Conservation (phyloP, 2,888 invertebrate genomes). For the Drosophila siamana region DNA sequence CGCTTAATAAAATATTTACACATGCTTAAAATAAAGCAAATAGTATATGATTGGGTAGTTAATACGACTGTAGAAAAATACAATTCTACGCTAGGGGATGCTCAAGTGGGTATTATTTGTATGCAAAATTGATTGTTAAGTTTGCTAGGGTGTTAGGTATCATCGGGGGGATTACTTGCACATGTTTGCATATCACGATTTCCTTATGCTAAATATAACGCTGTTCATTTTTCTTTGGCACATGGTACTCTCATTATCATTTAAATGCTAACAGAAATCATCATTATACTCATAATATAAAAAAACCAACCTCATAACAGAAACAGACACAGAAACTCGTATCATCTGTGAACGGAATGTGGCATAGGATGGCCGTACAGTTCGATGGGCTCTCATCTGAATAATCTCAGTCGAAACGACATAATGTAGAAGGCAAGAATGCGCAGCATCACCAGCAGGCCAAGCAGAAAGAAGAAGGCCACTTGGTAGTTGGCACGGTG, state of each 20-base stretch:
- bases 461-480: conserved; percentile 88
- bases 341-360: conserved; percentile 63
- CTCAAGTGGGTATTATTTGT: conserved; percentile 6
- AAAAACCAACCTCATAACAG: conserved; percentile 15
- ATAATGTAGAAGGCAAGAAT: conserved; percentile 89
- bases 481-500: conserved; percentile 88
- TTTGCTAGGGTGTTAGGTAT: conserved; percentile 21
- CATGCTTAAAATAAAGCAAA: conserved; percentile 66
- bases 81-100: conserved; percentile 40
- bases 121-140: conserved; percentile 19
- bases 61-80: conserved; percentile 70
- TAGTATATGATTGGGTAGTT: conserved; percentile 52
- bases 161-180: conserved; percentile 18
- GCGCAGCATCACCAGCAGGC: conserved; percentile 88
- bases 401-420: conserved; percentile 87
- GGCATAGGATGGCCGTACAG: conserved; percentile 12
- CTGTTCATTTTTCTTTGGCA: conserved; percentile 76
- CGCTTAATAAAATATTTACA: conserved; percentile 47
- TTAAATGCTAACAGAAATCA: conserved; percentile 78
- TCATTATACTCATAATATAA: conserved; percentile 36
- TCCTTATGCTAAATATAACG: conserved; percentile 60
- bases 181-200: conserved; percentile 72
- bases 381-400: conserved; percentile 75
- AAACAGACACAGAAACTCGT: conserved; percentile 11
- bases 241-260: conserved; percentile 50